phyloP scores from a whole-genome alignment of 1,140 invertebrate species.

The Eumaeus atala region DNA sequence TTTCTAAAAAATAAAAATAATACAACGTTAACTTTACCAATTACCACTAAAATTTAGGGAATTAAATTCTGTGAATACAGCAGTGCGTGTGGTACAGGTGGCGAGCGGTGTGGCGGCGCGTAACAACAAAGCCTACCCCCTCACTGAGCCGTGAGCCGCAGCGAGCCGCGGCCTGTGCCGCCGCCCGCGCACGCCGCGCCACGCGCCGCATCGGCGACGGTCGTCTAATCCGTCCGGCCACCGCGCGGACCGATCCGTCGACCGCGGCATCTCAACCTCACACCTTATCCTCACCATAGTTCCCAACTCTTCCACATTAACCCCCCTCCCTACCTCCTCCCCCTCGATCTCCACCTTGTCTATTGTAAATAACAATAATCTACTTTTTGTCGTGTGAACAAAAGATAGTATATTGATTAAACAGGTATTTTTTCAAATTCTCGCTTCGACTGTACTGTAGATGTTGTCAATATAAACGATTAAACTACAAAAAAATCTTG shows the following conservation, averaged over 20 bases:
- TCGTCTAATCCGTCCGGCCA: constrained; percentile 49
- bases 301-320: constrained; percentile 29
- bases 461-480: constrained; percentile 70
- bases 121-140: constrained; percentile 27
- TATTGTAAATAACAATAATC: constrained; percentile 71
- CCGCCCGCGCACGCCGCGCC: constrained; percentile 34
- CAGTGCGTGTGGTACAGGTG: constrained; percentile 36
- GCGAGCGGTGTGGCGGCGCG: constrained; percentile 70
- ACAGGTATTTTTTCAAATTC: constrained; percentile 74
- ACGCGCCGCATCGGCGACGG: constrained; percentile 42
- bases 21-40: too few relatives aligned
- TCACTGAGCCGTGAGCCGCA: constrained; percentile 22
- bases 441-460: constrained; percentile 73
- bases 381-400: constrained; percentile 72
- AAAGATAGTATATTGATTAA: constrained; percentile 68
- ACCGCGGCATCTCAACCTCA: constrained; percentile 32
- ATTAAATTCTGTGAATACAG: too few relatives aligned
- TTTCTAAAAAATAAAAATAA: too few relatives aligned
- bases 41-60: too few relatives aligned
- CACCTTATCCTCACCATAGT: constrained; percentile 36
- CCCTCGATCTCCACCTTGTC: constrained; percentile 35
- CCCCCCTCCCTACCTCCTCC: constrained; percentile 27
- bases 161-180: constrained; percentile 26
- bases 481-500: constrained; percentile 68
- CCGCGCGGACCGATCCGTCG: constrained; percentile 48